phyloP scores from a whole-genome alignment of 2,113 vertebrate species.

The Protobothrops flavoviridis region DNA sequence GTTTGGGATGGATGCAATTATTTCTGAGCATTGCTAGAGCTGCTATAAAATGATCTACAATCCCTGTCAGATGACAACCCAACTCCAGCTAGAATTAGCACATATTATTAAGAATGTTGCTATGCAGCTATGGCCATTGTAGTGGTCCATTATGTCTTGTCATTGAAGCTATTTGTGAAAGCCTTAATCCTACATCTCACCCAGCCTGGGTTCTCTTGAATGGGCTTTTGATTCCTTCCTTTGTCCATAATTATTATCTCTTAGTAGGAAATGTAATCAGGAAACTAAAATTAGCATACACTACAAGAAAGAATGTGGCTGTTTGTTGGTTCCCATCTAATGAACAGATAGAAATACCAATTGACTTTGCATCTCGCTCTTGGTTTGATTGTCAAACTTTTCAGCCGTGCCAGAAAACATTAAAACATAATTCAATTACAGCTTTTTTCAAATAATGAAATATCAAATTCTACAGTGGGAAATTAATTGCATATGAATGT shows the following conservation, averaged over 20 bases:
- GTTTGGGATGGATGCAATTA: not conserved
- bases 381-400: slow-evolving; percentile 73
- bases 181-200: not conserved
- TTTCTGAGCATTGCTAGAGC: slow-evolving; percentile 33
- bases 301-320: slow-evolving; percentile 39
- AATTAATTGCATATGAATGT: slow-evolving; percentile 62
- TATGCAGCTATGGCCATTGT: not conserved
- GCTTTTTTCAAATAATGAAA: slow-evolving; percentile 65
- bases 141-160: slow-evolving; percentile 25
- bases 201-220: not conserved
- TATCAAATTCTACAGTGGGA: slow-evolving; percentile 68
- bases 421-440: slow-evolving; percentile 73
- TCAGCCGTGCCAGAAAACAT: slow-evolving; percentile 69
- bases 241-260: not conserved
- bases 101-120: not conserved
- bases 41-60: not conserved
- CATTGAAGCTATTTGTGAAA: not conserved
- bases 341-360: slow-evolving; percentile 57
- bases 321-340: slow-evolving; percentile 44
- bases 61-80: slow-evolving; percentile 23
- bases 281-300: slow-evolving; percentile 21
- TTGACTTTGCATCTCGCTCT: slow-evolving; percentile 68
- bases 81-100: slow-evolving; percentile 7
- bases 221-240: slow-evolving; percentile 1
- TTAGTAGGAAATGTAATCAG: slow-evolving; percentile 6